Evolutionary conservation across 2,888 invertebrate genomes (phyloP), one percentile per base, ranked within the genome.

Genomic region (Microchrysa polita): DNA sequence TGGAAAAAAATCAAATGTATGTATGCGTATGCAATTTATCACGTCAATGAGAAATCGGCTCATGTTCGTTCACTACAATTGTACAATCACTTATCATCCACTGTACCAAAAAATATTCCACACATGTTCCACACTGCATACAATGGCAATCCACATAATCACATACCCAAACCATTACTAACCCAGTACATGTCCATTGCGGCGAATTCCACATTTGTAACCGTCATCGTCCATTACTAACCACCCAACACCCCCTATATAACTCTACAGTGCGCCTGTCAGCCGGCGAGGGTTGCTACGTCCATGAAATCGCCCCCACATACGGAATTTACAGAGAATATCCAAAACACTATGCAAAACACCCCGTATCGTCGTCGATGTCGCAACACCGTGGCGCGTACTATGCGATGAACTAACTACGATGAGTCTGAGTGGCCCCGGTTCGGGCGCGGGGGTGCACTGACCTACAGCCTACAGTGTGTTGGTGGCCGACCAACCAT

Each of bases 401-500:
- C 55, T 55, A 63, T 42, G n/a, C 44, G 34, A 20, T 12, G 16
- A 12, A 48, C 42, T n/a, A 12, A 48, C 42, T n/a, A 14, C 48
- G 12, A 20, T 14, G 4, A 34, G 27, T 34, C 27, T 34, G 27
- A 34, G 42, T 48, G 42, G 20, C 65, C 65, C 42, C 65, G 14
- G 22, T 65, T 44, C 48, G 42, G 14, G 27, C 27, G n/a, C 27
- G 27, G 34, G 61, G 16, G 42, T 40, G 61, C 61, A 34, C 40
- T 48, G n/a, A 12, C 44, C 40, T 57, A 16, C 34, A 14, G 44
- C 48, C n/a, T n/a, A n/a, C n/a, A n/a, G 23, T 48, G 48, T 34
- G 27, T 34, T 34, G 27, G 27, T 34, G 27, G 27, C 27, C n/a
- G 10, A 67, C 5, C 69, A 69, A 55, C 34, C 69, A 69, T 69